Conservation (phyloP, 2,113 vertebrate species). For the Pangasianodon gigas region DNA sequence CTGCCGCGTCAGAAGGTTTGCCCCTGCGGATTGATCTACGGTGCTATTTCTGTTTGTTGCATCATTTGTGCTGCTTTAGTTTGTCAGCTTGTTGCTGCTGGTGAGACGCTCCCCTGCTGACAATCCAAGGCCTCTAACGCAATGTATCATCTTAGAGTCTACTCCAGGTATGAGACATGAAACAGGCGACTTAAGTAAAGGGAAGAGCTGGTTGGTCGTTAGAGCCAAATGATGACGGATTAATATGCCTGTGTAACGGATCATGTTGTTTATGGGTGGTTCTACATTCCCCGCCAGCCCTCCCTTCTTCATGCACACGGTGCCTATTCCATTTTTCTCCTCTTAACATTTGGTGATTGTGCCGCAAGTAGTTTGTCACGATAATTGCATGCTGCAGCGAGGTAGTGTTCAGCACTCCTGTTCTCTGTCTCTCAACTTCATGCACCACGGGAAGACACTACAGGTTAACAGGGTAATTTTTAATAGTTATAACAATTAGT, state of each 20-base stretch:
- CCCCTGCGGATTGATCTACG: constrained; percentile 49
- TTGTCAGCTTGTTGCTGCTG: constrained; percentile 42
- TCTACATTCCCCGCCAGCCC: background rate
- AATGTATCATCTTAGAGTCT: constrained; percentile 25
- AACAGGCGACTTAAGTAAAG: constrained; percentile 1
- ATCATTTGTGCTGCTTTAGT: constrained; percentile 49
- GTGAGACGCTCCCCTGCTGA: constrained; percentile 16
- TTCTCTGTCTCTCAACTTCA: constrained; percentile 1
- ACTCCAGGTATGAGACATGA: constrained; percentile 30
- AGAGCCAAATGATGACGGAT: constrained; percentile 50
- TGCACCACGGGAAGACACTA: background rate
- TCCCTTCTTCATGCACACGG: constrained; percentile 19
- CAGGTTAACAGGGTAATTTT: constrained; percentile 8
- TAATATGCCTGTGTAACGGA: constrained; percentile 22
- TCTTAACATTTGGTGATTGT: constrained; percentile 43
- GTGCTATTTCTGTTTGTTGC: constrained; percentile 55
- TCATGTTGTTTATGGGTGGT: constrained; percentile 41
- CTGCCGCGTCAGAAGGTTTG: constrained; percentile 10
- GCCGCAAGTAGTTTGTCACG: constrained; percentile 49
- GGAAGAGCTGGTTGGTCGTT: constrained; percentile 18
- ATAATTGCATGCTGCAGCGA: constrained; percentile 48
- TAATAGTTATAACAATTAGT: background rate
- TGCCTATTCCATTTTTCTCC: constrained; percentile 46
- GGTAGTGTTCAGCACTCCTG: constrained; percentile 11
- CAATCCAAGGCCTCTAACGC: constrained; percentile 16